Conservation (phyloP, 2,888 invertebrate species). For the Zaprionus lineosus region DNA sequence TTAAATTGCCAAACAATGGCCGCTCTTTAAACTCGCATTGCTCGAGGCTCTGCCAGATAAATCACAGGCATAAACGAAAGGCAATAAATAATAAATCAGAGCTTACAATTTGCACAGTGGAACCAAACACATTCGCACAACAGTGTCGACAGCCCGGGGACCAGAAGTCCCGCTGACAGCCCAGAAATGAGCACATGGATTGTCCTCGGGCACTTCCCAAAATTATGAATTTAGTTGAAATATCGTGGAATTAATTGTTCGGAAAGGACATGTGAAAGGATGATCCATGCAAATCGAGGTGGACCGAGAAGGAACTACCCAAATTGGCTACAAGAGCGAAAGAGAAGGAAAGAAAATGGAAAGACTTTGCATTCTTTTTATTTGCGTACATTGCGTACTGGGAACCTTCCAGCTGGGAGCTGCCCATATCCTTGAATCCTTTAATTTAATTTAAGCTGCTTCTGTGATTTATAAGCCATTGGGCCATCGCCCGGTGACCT, state of each 20-base stretch:
- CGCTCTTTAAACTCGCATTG: constrained; percentile 39
- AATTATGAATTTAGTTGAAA: constrained; percentile 62
- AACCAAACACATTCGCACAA: constrained; percentile 5
- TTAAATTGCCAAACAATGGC: constrained; percentile 48
- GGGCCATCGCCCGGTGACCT: too few relatives aligned
- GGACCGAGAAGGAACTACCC: too few relatives aligned
- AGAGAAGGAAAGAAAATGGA: neutral
- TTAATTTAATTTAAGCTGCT: too few relatives aligned
- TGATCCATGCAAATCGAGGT: too few relatives aligned
- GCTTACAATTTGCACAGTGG: constrained; percentile 65
- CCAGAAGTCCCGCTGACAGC: constrained; percentile 47
- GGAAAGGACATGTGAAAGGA: constrained; percentile 46
- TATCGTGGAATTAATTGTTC: constrained; percentile 65
- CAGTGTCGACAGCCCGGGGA: neutral
- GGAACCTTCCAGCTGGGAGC: too few relatives aligned
- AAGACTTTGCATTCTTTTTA: too few relatives aligned
- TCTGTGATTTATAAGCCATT: too few relatives aligned
- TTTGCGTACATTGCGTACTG: too few relatives aligned
- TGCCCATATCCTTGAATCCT: too few relatives aligned
- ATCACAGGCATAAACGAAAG: constrained; percentile 59
- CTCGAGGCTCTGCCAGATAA: constrained; percentile 48
- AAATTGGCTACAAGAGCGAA: too few relatives aligned
- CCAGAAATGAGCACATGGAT: neutral
- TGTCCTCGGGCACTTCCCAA: constrained; percentile 26
- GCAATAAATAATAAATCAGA: constrained; percentile 74